These are phyloP conservation scores for Polypedilum vanderplanki DNA, from an alignment of 1,140 invertebrate genomes.

Conservation along the genomic window DNA sequence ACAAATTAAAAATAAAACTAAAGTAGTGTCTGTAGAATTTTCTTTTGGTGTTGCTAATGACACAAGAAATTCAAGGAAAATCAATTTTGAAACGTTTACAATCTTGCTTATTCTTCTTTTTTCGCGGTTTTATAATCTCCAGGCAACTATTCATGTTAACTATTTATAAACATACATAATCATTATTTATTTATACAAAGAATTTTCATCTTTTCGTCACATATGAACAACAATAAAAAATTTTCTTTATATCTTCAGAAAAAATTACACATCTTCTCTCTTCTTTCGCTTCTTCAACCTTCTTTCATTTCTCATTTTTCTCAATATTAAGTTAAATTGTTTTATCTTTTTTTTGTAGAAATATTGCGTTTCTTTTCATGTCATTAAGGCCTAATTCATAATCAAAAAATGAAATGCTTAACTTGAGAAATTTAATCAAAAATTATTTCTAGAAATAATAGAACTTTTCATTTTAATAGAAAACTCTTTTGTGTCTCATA, in stretches of 20 bases:
- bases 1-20: neutral
- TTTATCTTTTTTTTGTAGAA: constrained; percentile 17
- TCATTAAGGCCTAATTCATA: constrained; percentile 24
- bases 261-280: constrained; percentile 6
- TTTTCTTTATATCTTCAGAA: neutral
- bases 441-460: too few species aligned
- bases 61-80: neutral
- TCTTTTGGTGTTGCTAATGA: neutral
- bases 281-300: neutral
- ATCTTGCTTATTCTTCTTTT: neutral
- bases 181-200: constrained; percentile 33
- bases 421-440: neutral
- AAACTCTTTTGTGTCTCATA: too few species aligned
- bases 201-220: neutral
- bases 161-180: constrained; percentile 30
- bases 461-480: too few species aligned
- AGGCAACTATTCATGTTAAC: constrained; percentile 33
- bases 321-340: neutral
- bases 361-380: constrained; percentile 21
- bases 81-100: too few species aligned
- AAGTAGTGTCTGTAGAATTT: neutral
- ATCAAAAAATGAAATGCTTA: constrained; percentile 10
- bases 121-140: constrained; percentile 21
- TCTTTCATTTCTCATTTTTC: constrained; percentile 18
- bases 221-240: constrained; percentile 1